Percentiles rank a stretch among this genome's conserved stretches.
phyloP scores from a whole-genome alignment of 2,113 vertebrate genomes.

The Ifrita kowaldi region DNA sequence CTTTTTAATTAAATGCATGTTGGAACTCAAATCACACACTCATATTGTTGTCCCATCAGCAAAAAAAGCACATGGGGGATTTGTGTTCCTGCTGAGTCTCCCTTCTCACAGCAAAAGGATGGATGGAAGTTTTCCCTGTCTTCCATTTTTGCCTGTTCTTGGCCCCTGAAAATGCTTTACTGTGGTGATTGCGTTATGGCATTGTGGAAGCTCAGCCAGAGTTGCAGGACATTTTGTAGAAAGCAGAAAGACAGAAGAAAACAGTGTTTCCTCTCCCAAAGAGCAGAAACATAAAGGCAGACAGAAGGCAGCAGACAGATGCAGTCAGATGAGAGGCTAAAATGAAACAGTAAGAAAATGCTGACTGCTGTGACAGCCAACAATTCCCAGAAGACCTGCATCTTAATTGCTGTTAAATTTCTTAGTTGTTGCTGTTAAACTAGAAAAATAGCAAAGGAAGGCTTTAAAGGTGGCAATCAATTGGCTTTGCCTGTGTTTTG shows the following conservation, averaged over 20 bases:
- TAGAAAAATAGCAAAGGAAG: neutral
- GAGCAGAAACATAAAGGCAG: neutral
- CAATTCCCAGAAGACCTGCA: neutral
- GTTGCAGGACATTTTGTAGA: neutral
- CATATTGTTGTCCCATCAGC: neutral
- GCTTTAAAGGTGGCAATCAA: neutral
- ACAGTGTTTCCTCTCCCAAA: neutral
- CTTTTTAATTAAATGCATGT: neutral
- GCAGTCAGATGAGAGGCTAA: neutral
- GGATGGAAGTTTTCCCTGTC: neutral
- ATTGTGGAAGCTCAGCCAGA: neutral
- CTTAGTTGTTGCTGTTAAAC: neutral
- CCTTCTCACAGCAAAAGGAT: neutral
- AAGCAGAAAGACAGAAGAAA: neutral
- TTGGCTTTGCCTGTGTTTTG: neutral
- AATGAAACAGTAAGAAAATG: neutral
- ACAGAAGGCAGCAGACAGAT: neutral
- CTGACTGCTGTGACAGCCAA: neutral
- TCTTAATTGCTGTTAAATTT: neutral
- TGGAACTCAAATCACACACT: neutral
- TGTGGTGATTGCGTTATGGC: neutral
- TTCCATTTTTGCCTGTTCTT: neutral
- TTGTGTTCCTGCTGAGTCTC: neutral
- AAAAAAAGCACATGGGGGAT: neutral
- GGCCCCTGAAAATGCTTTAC: neutral